A percentile compares a stretch with the other conserved stretches of the same genome.
phyloP scores from a whole-genome alignment of 2,797 vertebrate species.

The Rhadinocentrus ornatus region DNA sequence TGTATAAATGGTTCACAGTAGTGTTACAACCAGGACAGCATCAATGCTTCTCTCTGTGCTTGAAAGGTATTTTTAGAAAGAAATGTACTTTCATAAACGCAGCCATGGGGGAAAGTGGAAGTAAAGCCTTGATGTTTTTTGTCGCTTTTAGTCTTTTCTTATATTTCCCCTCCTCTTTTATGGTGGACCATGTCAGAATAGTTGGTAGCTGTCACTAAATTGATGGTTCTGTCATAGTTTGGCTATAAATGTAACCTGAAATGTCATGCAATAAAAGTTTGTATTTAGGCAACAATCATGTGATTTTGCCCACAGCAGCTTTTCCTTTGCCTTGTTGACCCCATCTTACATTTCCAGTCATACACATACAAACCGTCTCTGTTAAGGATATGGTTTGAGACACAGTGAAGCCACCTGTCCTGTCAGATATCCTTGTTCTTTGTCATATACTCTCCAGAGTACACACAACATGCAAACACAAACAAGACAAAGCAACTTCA shows the following conservation, averaged over 20 bases:
- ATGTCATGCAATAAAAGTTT: not conserved
- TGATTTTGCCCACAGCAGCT: slow-evolving; percentile 3
- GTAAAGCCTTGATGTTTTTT: slow-evolving; percentile 25
- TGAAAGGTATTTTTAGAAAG: slow-evolving; percentile 57
- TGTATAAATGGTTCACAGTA: slow-evolving; percentile 34
- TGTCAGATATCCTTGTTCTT: slow-evolving; percentile 64
- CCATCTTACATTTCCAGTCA: slow-evolving; percentile 29
- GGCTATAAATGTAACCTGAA: slow-evolving; percentile 2
- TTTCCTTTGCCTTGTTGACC: slow-evolving; percentile 16
- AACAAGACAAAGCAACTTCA: slow-evolving; percentile 14
- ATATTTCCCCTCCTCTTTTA: not conserved
- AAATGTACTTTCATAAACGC: slow-evolving; percentile 50
- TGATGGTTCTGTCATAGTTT: slow-evolving; percentile 5
- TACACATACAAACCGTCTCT: slow-evolving; percentile 34
- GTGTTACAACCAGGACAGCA: slow-evolving; percentile 42
- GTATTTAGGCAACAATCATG: slow-evolving; percentile 6
- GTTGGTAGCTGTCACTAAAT: not conserved
- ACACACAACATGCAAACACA: slow-evolving; percentile 23
- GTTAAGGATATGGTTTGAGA: slow-evolving; percentile 67
- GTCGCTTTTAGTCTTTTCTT: not conserved
- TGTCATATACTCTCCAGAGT: slow-evolving; percentile 18
- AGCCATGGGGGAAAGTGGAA: slow-evolving; percentile 26
- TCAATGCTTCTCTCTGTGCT: slow-evolving; percentile 25
- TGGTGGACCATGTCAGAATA: slow-evolving; percentile 3
- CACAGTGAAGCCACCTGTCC: slow-evolving; percentile 77